Conservation (phyloP, 2,113 vertebrate species). For the Amphiprion percula region DNA sequence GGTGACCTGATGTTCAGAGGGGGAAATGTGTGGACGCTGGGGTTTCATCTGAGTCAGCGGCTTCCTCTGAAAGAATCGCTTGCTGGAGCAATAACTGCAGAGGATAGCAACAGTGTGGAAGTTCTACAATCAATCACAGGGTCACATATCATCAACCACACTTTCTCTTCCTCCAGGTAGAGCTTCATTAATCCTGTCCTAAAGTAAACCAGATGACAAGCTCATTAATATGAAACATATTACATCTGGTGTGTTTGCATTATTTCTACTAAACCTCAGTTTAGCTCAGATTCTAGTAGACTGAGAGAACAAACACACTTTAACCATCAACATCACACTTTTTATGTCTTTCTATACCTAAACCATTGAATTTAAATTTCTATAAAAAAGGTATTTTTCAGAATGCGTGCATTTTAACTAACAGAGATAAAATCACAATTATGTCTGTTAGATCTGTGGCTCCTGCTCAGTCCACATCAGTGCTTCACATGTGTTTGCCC, state of each 20-base stretch:
- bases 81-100: not conserved
- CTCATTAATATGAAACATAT: too few species aligned
- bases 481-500: constrained; percentile 16
- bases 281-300: too few species aligned
- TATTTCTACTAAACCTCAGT: too few species aligned
- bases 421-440: too few species aligned
- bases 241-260: too few species aligned
- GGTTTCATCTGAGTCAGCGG: not conserved
- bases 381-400: too few species aligned
- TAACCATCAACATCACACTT: too few species aligned
- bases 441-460: too few species aligned
- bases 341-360: too few species aligned
- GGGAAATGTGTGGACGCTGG: not conserved
- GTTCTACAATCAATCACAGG: not conserved
- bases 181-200: not conserved
- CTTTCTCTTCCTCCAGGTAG: not conserved
- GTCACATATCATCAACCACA: constrained; percentile 4
- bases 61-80: not conserved
- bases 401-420: too few species aligned
- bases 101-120: not conserved
- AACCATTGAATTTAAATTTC: too few species aligned
- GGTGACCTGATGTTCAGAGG: constrained; percentile 7
- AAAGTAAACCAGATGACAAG: not conserved
- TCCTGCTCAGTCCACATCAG: constrained; percentile 34
- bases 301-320: too few species aligned